Evolutionary conservation across 1,140 invertebrate genomes (phyloP).

Genomic region (Drosophila subpulchrella): DNA sequence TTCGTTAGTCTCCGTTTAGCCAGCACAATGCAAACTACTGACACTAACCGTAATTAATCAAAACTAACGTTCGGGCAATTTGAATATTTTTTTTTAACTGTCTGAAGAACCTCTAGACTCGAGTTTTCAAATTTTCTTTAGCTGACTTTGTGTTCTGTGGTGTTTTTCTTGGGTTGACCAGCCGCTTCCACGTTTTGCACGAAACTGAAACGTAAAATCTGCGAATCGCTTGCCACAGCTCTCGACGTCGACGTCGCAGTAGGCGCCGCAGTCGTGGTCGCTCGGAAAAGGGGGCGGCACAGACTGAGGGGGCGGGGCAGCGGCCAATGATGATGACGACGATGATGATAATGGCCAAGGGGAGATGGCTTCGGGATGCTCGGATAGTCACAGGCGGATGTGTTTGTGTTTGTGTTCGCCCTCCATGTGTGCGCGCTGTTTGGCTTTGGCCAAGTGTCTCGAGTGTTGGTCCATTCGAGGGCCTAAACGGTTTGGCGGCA

Average conservation of each 20-base stretch:
- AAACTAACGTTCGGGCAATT: constrained; percentile 40
- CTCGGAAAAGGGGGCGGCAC: constrained; percentile 7
- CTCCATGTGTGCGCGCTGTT: constrained; percentile 35
- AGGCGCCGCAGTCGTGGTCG: constrained; percentile 15
- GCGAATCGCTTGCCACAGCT: constrained; percentile 60
- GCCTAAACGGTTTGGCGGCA: constrained; percentile 24
- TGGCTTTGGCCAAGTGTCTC: constrained; percentile 15
- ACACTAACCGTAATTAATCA: constrained; percentile 35
- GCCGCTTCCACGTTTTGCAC: constrained; percentile 78
- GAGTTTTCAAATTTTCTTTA: constrained; percentile 43
- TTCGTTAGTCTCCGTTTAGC: constrained; percentile 10
- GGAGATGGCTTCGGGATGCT: constrained; percentile 6
- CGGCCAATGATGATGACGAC: constrained; percentile 13
- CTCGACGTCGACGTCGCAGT: constrained; percentile 31
- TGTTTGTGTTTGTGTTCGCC: constrained; percentile 59
- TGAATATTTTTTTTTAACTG: constrained; percentile 19
- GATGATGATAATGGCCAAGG: constrained; percentile 11
- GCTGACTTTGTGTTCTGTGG: constrained; percentile 22
- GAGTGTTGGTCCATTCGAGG: constrained; percentile 18
- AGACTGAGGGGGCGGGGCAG: not conserved
- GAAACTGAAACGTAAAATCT: constrained; percentile 80
- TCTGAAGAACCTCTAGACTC: constrained; percentile 14
- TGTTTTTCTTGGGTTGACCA: constrained; percentile 58
- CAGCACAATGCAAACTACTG: constrained; percentile 48
- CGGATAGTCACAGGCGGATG: constrained; percentile 5